phyloP scores from a whole-genome alignment of 2,113 vertebrate species.

The Phrynocephalus versicolor region DNA sequence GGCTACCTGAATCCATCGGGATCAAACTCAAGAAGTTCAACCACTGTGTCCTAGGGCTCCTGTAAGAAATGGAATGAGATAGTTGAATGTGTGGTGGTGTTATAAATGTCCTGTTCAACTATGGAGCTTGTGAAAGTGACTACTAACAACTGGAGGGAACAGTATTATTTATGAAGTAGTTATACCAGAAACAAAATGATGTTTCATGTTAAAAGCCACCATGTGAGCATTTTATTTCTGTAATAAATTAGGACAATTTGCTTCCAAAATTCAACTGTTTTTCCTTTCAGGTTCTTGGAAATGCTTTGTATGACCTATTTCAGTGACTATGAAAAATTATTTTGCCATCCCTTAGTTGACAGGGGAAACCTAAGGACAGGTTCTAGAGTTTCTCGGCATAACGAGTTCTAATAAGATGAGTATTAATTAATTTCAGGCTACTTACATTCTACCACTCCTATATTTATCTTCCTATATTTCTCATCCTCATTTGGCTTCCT shows the following conservation, averaged over 20 bases:
- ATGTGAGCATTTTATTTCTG: conserved; percentile 15
- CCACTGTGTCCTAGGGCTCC: no score
- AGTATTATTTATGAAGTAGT: conserved; percentile 27
- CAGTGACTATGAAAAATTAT: conserved; percentile 70
- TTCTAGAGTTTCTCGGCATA: conserved; percentile 63
- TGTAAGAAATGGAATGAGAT: neutral
- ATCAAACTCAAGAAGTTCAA: no score
- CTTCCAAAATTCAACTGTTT: conserved; percentile 56
- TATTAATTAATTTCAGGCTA: conserved; percentile 74
- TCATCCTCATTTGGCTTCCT: conserved; percentile 67
- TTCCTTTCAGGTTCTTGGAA: conserved; percentile 45
- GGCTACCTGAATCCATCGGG: no score
- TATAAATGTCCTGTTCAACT: neutral
- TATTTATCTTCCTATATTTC: neutral
- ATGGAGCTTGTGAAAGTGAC: neutral
- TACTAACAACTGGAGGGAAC: neutral
- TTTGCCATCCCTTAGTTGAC: conserved; percentile 65
- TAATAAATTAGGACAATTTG: conserved; percentile 64
- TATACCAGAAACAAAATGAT: conserved; percentile 24
- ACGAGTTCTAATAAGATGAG: conserved; percentile 62
- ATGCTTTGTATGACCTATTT: conserved; percentile 73
- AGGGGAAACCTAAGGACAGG: conserved; percentile 57
- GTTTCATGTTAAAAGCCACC: conserved; percentile 21
- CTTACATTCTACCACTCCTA: conserved; percentile 59
- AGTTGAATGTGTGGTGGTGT: neutral